phyloP scores from a whole-genome alignment of 2,888 invertebrate genomes.

The Heteromurus nitidus region DNA sequence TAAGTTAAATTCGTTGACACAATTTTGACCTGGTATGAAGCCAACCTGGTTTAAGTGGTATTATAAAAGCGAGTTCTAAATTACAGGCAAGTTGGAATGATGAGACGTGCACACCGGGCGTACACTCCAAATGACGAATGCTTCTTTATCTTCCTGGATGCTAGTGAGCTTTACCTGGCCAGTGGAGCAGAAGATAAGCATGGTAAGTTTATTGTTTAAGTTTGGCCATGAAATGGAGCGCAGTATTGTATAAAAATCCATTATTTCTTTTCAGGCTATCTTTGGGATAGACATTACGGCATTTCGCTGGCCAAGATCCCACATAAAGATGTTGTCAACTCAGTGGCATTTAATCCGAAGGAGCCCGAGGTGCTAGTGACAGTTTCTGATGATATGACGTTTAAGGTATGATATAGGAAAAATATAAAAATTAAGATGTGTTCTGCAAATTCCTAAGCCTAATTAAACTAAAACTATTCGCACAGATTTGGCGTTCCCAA shows the following conservation, averaged over 20 bases:
- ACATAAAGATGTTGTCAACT: constrained; percentile 88
- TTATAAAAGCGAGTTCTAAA: too few relatives aligned
- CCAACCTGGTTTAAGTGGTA: too few relatives aligned
- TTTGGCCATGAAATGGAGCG: too few relatives aligned
- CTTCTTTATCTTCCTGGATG: constrained; percentile 90
- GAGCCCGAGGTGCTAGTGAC: constrained; percentile 89
- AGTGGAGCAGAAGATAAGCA: constrained; percentile 90
- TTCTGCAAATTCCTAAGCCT: not conserved
- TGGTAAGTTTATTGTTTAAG: constrained; percentile 78
- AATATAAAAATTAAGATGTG: too few relatives aligned
- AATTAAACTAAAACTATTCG: too few relatives aligned
- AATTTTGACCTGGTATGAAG: too few relatives aligned
- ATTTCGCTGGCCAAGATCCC: constrained; percentile 85
- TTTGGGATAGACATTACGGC: constrained; percentile 91
- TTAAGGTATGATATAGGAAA: constrained; percentile 83
- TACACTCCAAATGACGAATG: constrained; percentile 90
- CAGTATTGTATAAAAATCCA: not conserved
- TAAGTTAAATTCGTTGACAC: too few relatives aligned
- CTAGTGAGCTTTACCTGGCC: constrained; percentile 87
- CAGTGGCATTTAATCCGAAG: constrained; percentile 88
- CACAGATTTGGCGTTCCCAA: constrained; percentile 50
- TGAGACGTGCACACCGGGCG: constrained; percentile 86
- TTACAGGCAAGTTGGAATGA: constrained; percentile 81
- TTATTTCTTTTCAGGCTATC: constrained; percentile 60
- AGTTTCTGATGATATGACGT: constrained; percentile 86